A percentile compares a stretch with the other conserved stretches of the same genome.
These are phyloP conservation scores for Asteroscopus sphinx DNA, from an alignment of 2,888 invertebrate genomes.

Conservation along the genomic window DNA sequence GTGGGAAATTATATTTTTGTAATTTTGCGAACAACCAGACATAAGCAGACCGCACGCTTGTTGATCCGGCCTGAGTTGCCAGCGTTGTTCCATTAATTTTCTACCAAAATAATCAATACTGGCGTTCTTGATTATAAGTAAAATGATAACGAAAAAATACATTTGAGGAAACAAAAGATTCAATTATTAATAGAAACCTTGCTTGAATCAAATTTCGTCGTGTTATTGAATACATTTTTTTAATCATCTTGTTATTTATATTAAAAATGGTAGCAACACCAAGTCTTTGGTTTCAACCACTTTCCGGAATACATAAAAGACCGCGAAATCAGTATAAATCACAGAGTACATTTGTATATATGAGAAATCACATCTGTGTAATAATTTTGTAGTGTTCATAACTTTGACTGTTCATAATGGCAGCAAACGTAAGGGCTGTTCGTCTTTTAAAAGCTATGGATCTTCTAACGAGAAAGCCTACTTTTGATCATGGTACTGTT, in stretches of 20 bases:
- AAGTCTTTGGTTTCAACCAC: no score
- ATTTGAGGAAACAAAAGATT: no score
- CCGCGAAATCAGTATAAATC: slow-evolving; percentile 32
- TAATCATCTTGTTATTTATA: no score
- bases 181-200: no score
- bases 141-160: no score
- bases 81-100: slow-evolving; percentile 39
- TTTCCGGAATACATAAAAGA: slow-evolving; percentile 21
- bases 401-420: no score
- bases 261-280: no score
- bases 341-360: background rate
- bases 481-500: slow-evolving; percentile 61
- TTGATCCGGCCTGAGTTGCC: slow-evolving; percentile 82
- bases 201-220: no score
- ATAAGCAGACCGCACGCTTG: slow-evolving; percentile 73
- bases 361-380: no score
- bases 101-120: slow-evolving; percentile 8
- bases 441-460: slow-evolving; percentile 64
- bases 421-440: slow-evolving; percentile 54
- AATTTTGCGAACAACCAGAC: slow-evolving; percentile 57
- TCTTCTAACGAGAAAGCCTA: slow-evolving; percentile 37
- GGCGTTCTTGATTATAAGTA: no score
- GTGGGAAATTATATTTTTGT: slow-evolving; percentile 39
- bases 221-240: no score
- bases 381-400: background rate